Conservation (phyloP, 2,888 invertebrate genomes). For the Polydesmus complanatus region DNA sequence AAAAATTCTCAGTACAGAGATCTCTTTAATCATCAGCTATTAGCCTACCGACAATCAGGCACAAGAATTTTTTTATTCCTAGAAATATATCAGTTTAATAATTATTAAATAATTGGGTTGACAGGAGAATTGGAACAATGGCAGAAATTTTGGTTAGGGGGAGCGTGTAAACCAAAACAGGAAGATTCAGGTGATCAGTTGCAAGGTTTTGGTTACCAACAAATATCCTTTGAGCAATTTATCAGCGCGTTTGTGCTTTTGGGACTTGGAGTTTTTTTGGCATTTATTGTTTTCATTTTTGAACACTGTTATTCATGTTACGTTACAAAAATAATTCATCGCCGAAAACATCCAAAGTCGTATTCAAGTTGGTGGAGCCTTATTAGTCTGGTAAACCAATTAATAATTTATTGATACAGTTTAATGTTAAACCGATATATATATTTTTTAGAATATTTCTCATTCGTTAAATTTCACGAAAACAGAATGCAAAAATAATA, state of each 20-base stretch:
- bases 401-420: neutral
- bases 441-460: slow-evolving; percentile 42
- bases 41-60: slow-evolving; percentile 70
- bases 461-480: slow-evolving; percentile 63
- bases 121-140: slow-evolving; percentile 81
- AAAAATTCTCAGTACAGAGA: slow-evolving; percentile 85
- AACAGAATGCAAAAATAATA: slow-evolving; percentile 45
- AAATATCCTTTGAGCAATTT: slow-evolving; percentile 84
- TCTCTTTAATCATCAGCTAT: slow-evolving; percentile 78
- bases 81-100: slow-evolving; percentile 51
- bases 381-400: neutral
- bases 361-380: neutral
- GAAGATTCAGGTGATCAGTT: slow-evolving; percentile 60
- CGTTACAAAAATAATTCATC: slow-evolving; percentile 69
- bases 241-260: slow-evolving; percentile 90
- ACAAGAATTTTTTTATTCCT: slow-evolving; percentile 41
- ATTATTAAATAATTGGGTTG: slow-evolving; percentile 13
- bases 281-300: slow-evolving; percentile 67
- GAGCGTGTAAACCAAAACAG: slow-evolving; percentile 82
- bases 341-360: slow-evolving; percentile 54
- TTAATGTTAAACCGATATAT: slow-evolving; percentile 26
- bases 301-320: slow-evolving; percentile 94
- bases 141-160: slow-evolving; percentile 82
- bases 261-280: slow-evolving; percentile 83
- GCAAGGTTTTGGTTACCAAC: no score